Base-by-base conservation (phyloP, 2,797 vertebrate genomes). In the Gobionotothen gibberifrons region DNA sequence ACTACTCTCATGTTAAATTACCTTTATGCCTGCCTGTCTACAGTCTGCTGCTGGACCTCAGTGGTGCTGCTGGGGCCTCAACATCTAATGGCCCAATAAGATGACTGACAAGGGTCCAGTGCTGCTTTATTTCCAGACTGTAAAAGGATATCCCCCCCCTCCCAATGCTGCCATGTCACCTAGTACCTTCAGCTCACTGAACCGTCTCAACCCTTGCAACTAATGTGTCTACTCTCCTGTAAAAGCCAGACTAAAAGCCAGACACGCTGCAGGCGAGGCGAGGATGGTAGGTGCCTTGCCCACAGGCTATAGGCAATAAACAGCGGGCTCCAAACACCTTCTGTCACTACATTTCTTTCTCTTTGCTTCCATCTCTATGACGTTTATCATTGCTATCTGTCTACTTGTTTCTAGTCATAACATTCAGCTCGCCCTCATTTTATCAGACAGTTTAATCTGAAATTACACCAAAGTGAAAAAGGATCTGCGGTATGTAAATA, bases 91-190 rank as follows among this genome's bases (percentile, higher is more conserved):
- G 56, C 63, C 76, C 76, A 81, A 49, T 72, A 66, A 79, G 74
- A 86, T 70, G 84, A 74, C 74, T 82, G 82, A 72, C 58, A 6
- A 5, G 3, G 69, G 68, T 44, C 61, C 22, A 12, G 69, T 59
- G 65, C 76, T 63, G 75, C 76, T 90, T 87, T 92, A 85, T 92
- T 92, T 92, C 90, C 86, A 91, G 89, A 88, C 91, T 93, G 86
- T 92, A 92, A 93, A 92, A 91, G 87, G 90, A 91, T 86, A 90
- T 85, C 72, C 42, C 54, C 29, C 32, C 32, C 32, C 51, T 52
- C 52, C 59, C 19, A 52, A 22, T 60, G 56, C 69, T 78, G 67
- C 74, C 82, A 74, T 87, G 78, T 85, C 87, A 85, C 74, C 77
- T 85, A 57, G 74, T 85, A 83, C 83, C 82, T 88, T 79, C 72